Evolutionary conservation across 2,797 vertebrate genomes (phyloP), one percentile per base, ranked within the genome.

Genomic region (Acanthopagrus latus): DNA sequence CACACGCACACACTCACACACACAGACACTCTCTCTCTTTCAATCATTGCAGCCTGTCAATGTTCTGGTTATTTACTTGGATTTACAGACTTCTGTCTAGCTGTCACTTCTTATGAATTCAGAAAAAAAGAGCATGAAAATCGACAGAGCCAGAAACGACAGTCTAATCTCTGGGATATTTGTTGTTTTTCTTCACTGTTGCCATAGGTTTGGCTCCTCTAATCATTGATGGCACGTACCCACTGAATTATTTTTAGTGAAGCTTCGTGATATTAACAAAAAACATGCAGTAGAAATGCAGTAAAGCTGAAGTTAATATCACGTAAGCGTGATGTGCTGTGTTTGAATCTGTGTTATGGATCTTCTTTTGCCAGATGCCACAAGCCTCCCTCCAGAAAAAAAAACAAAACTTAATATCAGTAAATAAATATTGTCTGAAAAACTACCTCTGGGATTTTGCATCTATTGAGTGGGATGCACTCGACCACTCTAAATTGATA

Each of bases 51-150:
- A 63, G 55, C 68, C 79, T 64, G 66, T 76, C 82, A 47, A 17
- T 66, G 68, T 71, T 83, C 48, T 71, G 72, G 62, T 70, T 82
- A 76, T 84, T 85, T 78, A 70, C 76, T 87, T 67, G 59, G 73
- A 90, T 92, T 86, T 82, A 86, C 85, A 82, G 80, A 78, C 74
- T 85, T 78, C 63, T 86, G 86, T 83, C 74, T 82, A 38, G 78
- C 86, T 89, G 80, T 89, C 81, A 74, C 55, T 73, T 90, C 81
- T 86, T 64, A 84, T 84, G 77, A 87, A 86, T 90, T 86, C 44
- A 71, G 76, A 84, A 72, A 82, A 81, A 79, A 76, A 64, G 50
- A 78, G 52, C 47, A 64, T 46, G 78, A 67, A 56, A 86, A 86
- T 72, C 46, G 41, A 76, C 73, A 77, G 65, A 83, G 85, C 70